Percentiles rank a stretch among this genome's conserved stretches.
Conservation (phyloP, 2,888 invertebrate species). For the Melikaiella ostensackeni region DNA sequence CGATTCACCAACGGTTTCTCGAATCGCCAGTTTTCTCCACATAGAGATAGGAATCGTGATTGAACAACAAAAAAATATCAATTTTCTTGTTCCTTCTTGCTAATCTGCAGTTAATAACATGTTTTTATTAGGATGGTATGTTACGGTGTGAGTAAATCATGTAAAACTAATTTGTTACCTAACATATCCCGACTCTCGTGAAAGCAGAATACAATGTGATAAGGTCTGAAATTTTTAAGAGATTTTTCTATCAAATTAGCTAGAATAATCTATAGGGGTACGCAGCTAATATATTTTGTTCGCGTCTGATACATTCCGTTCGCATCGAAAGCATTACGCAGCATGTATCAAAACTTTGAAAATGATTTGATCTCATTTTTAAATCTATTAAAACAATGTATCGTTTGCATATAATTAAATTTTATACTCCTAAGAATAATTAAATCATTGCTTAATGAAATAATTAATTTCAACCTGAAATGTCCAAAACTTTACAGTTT, state of each 20-base stretch:
- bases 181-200: not conserved
- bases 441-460: no score
- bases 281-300: no score
- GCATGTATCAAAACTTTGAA: no score
- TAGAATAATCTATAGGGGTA: no score
- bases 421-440: no score
- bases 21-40: conserved; percentile 29
- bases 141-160: not conserved
- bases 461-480: no score
- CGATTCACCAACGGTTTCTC: conserved; percentile 23
- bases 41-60: conserved; percentile 28
- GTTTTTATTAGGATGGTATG: not conserved
- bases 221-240: not conserved
- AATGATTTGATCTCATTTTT: no score
- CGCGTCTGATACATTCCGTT: no score
- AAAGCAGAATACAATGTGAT: not conserved
- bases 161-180: conserved; percentile 1
- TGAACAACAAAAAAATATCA: conserved; percentile 37
- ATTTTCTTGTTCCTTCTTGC: conserved; percentile 23
- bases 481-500: no score
- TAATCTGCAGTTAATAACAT: not conserved
- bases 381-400: no score
- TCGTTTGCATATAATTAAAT: no score
- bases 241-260: not conserved
- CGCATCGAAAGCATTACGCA: no score